Base-by-base conservation (phyloP, 2,113 vertebrate species). In the Carassius gibelio region DNA sequence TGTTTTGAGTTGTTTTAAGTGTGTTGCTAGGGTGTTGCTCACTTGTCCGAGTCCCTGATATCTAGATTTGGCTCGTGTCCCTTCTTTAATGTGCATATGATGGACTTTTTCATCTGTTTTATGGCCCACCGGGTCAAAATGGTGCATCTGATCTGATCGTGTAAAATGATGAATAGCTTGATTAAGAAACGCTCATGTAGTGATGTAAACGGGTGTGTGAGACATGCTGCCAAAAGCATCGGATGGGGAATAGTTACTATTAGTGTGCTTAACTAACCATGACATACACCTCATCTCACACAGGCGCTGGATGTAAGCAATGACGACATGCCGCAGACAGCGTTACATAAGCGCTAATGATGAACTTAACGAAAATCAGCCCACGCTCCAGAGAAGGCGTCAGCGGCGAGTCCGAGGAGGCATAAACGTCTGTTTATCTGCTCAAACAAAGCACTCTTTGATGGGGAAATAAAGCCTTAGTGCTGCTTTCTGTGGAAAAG, bases 261-360 rank as follows among this genome's bases (percentile, higher is more conserved):
- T 84, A 36, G 30, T 76, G 38, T 6, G 71, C 69, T 85, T 79
- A 86, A 86, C 86, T 77, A 91, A 57, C 45, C n/a, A 55, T 72
- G 74, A 85, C 78, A 72, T 26, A 89, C 75, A 80, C 72, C 82
- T 23, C 26, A 84, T 50, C 55, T 75, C 82, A 76, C 57, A 66
- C 72, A 34, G 68, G 23, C 9, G 9, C 61, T 45, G 23, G 75
- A 90, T 88, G 76, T 85, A 88, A 85, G 89, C 85, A 90, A 88
- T 93, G 90, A 93, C 83, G 85, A 87, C 77, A 86, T 87, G 82
- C 10, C 50, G 69, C 82, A 84, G 85, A 72, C 76, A 86, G 87
- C 77, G 88, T 93, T 92, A 92, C 90, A 89, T 89, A 91, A 93
- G 91, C 86, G 89, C 79, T 86, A 90, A 78, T 87, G 90, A 91